Evolutionary conservation across 2,113 vertebrate species (phyloP), one percentile per base, ranked within the genome.

Genomic region (Anarrhichthys ocellatus): DNA sequence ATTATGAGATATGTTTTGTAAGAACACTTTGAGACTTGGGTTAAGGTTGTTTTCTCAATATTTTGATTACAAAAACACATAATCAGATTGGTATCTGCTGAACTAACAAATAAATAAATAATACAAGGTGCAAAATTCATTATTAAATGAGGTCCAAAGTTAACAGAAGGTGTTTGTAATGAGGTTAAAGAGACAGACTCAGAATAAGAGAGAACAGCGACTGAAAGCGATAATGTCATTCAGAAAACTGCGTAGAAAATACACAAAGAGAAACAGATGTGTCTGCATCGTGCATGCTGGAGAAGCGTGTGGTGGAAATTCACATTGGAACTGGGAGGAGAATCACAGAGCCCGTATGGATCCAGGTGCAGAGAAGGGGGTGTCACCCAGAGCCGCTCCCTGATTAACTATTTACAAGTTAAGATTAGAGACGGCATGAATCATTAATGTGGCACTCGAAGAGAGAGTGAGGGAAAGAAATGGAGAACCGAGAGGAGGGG

Each of bases 371-470:
- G 84, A 20, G 58, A 58, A 5, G 77, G 76, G 70, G 80, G 80
- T 67, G 83, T 82, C 84, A 50, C 71, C 85, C 56, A 22, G 44
- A 72, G 58, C 84, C 50, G 78, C 62, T 79, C 78, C 40, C 84
- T 80, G 56, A 87, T 89, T 84, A 89, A 89, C 88, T 84, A 89
- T 89, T 87, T 89, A 87, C 76, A 89, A 48, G 3, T 81, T 78
- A 69, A 87, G 88, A 85, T 89, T 89, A 87, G 82, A 87, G 73
- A 67, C 5, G 14, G 32, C 17, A 22, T 87, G 62, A 84, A 89
- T 87, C 84, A 84, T 89, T 89, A 67, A 87, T 15, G 6, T 11
- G 20, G 36, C 58, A 42, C 83, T 80, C 65, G 40, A 24, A 42
- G 14, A 4, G 62, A 17, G 38, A 15, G 8, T 14, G n/a, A 78